Conservation (phyloP, 2,113 vertebrate species). For the Hippoglossus stenolepis region DNA sequence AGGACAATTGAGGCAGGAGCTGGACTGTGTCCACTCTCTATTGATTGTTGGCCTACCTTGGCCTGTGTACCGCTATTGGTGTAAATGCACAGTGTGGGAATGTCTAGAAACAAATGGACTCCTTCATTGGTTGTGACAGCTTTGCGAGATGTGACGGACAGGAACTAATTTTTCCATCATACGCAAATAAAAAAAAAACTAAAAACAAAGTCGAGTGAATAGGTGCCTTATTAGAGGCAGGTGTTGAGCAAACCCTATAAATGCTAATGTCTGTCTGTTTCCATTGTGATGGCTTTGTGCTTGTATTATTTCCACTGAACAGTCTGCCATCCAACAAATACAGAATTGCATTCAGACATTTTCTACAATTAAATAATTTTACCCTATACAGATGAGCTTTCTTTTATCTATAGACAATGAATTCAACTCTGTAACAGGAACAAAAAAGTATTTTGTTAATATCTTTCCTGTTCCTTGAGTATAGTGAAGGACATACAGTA, state of each 20-base stretch:
- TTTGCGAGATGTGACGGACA: conserved; percentile 87
- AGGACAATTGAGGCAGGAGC: conserved; percentile 63
- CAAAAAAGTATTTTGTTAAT: too few relatives aligned
- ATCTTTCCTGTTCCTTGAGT: too few relatives aligned
- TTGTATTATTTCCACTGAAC: conserved; percentile 6
- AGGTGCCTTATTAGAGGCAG: conserved; percentile 74
- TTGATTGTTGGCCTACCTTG: conserved; percentile 68
- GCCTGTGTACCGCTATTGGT: conserved; percentile 58
- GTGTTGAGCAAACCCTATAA: conserved; percentile 78
- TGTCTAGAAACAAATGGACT: conserved; percentile 83
- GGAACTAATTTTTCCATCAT: conserved; percentile 85
- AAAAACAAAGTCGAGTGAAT: conserved; percentile 47
- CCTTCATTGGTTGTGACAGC: conserved; percentile 88
- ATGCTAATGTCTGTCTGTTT: conserved; percentile 75
- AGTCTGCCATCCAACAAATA: background rate
- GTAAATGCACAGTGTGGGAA: conserved; percentile 67
- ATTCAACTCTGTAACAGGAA: background rate
- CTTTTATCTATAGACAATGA: background rate
- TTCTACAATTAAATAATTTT: background rate
- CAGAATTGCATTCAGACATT: background rate
- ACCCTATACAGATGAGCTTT: background rate
- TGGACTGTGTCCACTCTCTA: conserved; percentile 80
- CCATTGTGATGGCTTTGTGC: conserved; percentile 2
- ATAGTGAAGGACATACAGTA: too few relatives aligned
- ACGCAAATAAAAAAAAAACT: conserved; percentile 76